Evolutionary conservation across 2,113 vertebrate species (phyloP).

Genomic region (Caretta caretta): DNA sequence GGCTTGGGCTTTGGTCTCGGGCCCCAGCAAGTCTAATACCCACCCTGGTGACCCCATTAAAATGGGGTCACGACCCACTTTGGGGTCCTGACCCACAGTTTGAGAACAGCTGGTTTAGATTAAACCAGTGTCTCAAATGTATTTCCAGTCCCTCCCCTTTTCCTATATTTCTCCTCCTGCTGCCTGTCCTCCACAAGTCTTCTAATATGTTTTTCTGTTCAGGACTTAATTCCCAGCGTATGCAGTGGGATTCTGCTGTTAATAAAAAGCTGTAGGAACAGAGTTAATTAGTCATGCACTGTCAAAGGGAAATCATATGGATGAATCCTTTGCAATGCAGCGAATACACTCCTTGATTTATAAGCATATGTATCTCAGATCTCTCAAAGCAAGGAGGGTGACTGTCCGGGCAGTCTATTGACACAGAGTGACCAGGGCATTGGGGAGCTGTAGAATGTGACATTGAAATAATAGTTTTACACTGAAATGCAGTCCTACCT

Average conservation of each 20-base stretch:
- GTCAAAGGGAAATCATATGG: not conserved
- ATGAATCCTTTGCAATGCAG: not conserved
- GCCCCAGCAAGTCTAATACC: too few species aligned
- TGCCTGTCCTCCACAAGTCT: not conserved
- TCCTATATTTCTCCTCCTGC: not conserved
- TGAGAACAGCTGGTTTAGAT: not conserved
- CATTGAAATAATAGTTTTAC: too few species aligned
- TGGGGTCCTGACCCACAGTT: too few species aligned
- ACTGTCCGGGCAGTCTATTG: not conserved
- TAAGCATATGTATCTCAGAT: not conserved
- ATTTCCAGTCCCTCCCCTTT: not conserved
- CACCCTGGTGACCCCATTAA: too few species aligned
- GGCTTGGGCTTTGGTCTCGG: too few species aligned
- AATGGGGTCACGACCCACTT: too few species aligned
- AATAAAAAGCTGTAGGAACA: not conserved
- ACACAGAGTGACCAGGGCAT: not conserved
- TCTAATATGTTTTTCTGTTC: not conserved
- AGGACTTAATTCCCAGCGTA: fast-evolving
- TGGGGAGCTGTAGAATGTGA: not conserved
- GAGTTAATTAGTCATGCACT: not conserved
- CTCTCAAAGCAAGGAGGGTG: not conserved
- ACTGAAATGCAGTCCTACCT: not conserved
- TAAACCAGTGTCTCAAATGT: not conserved
- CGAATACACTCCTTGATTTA: not conserved
- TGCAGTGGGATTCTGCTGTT: not conserved